phyloP scores from a whole-genome alignment of 2,797 vertebrate genomes.

The Ispidina lecontei region DNA sequence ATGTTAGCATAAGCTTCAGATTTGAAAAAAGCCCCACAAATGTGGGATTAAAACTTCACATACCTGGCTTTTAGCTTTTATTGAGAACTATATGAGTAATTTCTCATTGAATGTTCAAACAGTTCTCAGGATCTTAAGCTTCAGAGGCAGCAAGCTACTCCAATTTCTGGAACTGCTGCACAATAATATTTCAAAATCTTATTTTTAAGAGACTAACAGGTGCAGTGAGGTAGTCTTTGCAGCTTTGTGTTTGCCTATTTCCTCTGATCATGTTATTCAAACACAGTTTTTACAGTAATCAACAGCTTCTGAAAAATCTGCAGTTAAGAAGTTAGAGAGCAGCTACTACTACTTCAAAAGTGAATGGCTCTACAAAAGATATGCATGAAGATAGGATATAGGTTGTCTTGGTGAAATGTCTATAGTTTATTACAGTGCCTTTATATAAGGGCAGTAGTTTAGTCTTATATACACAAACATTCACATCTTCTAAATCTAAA shows the following conservation, averaged over 20 bases:
- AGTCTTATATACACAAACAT: neutral
- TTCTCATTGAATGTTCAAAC: neutral
- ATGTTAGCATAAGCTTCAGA: neutral
- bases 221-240: neutral
- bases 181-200: neutral
- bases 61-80: neutral
- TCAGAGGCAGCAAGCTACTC: neutral
- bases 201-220: neutral
- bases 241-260: neutral
- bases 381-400: neutral
- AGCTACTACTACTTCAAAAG: neutral
- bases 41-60: neutral
- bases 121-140: neutral
- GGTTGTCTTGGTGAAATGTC: neutral
- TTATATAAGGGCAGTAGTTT: neutral
- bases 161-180: neutral
- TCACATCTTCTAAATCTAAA: neutral
- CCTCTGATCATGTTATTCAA: neutral
- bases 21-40: neutral
- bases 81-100: neutral
- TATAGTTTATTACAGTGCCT: neutral
- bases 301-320: neutral
- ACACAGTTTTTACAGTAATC: neutral
- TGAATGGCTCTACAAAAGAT: neutral
- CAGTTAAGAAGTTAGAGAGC: neutral